Evolutionary conservation across 23 tunicate genomes (phyloP).

Genomic region (Clavelina lepadiformis): DNA sequence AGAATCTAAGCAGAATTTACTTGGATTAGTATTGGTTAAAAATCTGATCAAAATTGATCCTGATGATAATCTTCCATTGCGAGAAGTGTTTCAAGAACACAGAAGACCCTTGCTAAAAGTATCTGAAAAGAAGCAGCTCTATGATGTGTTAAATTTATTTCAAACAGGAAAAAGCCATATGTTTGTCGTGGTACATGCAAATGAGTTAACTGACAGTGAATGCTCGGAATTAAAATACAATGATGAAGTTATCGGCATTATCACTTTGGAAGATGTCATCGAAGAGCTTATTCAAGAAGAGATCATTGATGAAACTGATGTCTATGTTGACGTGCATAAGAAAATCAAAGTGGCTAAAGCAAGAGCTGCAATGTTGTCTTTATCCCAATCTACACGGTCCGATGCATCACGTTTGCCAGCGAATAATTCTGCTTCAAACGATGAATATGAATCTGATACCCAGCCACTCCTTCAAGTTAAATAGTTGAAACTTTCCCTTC

Average conservation of each 20-base stretch:
- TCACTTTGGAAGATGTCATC: slow-evolving; percentile 96
- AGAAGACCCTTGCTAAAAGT: slow-evolving; percentile 49
- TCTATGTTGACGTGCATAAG: slow-evolving; percentile 51
- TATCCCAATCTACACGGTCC: slow-evolving; percentile 1
- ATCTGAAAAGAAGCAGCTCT: slow-evolving; percentile 39
- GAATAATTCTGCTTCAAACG: too few species aligned
- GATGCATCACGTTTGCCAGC: too few species aligned
- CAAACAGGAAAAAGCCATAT: slow-evolving; percentile 87
- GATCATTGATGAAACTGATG: slow-evolving; percentile 97
- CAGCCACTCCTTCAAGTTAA: too few species aligned
- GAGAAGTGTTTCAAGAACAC: slow-evolving; percentile 49
- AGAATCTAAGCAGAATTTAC: slow-evolving; percentile 26
- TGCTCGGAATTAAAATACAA: background rate
- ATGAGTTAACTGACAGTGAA: background rate
- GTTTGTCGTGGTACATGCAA: slow-evolving; percentile 39
- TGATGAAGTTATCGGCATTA: slow-evolving; percentile 56
- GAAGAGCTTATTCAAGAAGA: slow-evolving; percentile 99
- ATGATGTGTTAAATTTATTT: slow-evolving; percentile 59
- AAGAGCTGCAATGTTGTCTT: slow-evolving; percentile 38
- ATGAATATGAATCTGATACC: too few species aligned
- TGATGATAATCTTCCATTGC: slow-evolving; percentile 40
- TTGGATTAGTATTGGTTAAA: slow-evolving; percentile 76
- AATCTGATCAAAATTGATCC: slow-evolving; percentile 84
- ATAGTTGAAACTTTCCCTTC: too few species aligned
- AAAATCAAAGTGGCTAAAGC: slow-evolving; percentile 73